phyloP scores from a whole-genome alignment of 2,888 invertebrate genomes.

The Melinopterus prodromus region DNA sequence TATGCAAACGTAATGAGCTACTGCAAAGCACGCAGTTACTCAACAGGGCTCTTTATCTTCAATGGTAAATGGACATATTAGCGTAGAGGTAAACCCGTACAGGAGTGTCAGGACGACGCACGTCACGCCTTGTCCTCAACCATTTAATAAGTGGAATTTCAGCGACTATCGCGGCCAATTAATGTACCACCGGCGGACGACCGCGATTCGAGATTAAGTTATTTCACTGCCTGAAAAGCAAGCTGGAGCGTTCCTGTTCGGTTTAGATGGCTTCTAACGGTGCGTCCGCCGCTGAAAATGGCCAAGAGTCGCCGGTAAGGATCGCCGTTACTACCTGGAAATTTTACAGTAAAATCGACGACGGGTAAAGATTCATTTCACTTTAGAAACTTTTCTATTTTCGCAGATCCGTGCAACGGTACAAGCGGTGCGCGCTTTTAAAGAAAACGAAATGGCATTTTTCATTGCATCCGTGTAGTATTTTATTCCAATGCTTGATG shows the following conservation, averaged over 20 bases:
- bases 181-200: background rate
- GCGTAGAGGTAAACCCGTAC: slow-evolving; percentile 16
- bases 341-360: slow-evolving; percentile 36
- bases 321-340: slow-evolving; percentile 36
- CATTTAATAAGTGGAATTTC: slow-evolving; percentile 25
- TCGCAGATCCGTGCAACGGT: slow-evolving; percentile 4
- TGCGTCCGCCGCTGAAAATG: slow-evolving; percentile 29
- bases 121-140: slow-evolving; percentile 18
- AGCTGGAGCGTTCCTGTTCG: slow-evolving; percentile 10
- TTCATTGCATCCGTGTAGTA: background rate
- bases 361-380: slow-evolving; percentile 33
- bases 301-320: slow-evolving; percentile 13
- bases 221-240: slow-evolving; percentile 20
- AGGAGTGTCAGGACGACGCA: slow-evolving; percentile 5
- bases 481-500: background rate
- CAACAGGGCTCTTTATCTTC: slow-evolving; percentile 27
- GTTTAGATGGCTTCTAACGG: slow-evolving; percentile 35
- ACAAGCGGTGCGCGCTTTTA: background rate
- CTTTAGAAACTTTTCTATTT: slow-evolving; percentile 34
- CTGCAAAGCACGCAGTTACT: slow-evolving; percentile 35
- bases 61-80: slow-evolving; percentile 33
- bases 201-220: slow-evolving; percentile 26
- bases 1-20: slow-evolving; percentile 39
- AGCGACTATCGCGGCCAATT: slow-evolving; percentile 12
- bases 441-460: background rate